These are phyloP conservation scores for Apostichopus parvimensis DNA, from an alignment of 35 echinoderm and acorn worm genomes.

Conservation along the genomic window DNA sequence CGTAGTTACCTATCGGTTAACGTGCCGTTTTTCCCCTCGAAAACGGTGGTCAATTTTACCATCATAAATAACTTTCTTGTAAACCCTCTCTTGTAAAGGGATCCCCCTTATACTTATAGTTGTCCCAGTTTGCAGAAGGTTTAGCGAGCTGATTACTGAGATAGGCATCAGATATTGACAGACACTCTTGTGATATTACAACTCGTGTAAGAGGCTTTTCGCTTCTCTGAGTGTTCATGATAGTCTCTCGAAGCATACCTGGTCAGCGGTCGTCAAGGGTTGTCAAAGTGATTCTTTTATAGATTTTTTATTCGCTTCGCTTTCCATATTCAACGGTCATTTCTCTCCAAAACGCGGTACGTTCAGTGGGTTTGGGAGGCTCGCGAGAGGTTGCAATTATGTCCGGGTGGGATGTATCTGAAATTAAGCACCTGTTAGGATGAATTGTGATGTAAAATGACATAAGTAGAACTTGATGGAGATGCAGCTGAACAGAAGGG, in stretches of 20 bases:
- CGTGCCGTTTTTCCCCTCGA: background rate
- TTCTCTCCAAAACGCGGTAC: background rate
- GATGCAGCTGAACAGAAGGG: background rate
- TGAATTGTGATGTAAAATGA: background rate
- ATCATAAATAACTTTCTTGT: background rate
- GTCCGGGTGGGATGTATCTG: background rate
- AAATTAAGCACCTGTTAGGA: background rate
- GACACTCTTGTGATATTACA: conserved; percentile 18
- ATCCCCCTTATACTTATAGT: background rate
- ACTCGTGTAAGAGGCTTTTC: conserved; percentile 20
- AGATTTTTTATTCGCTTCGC: background rate
- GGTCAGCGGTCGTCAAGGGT: conserved; percentile 18
- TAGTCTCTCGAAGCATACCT: conserved; percentile 11
- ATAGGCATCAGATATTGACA: conserved; percentile 14
- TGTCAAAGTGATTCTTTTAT: conserved; percentile 19
- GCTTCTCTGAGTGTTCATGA: conserved; percentile 16
- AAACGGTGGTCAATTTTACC: background rate
- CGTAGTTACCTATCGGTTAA: too few species aligned
- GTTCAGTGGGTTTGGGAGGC: background rate
- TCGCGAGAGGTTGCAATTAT: background rate
- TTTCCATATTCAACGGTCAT: conserved; percentile 9
- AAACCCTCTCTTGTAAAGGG: background rate
- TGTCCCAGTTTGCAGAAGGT: conserved; percentile 9
- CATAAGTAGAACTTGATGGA: conserved; percentile 16
- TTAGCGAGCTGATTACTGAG: background rate